Evolutionary conservation across 37 sponge, comb jelly and placozoan species (phyloP), one percentile per base, ranked within the genome.

Genomic region (Tethya wilhelma): DNA sequence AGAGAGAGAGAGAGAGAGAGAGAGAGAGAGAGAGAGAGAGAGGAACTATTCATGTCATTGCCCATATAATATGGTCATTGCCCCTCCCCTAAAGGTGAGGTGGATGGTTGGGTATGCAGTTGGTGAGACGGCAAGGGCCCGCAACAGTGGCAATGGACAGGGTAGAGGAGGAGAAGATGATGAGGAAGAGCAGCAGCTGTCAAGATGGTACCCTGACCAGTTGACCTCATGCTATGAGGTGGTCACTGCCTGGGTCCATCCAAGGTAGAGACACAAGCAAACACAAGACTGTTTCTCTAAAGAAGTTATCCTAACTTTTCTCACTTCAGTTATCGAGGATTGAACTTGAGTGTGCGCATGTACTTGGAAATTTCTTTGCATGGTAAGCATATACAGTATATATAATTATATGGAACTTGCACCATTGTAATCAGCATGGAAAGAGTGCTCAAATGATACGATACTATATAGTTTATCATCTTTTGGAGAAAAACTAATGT

Each of bases 21-120:
- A n/a, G n/a, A n/a, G n/a, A n/a, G n/a, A n/a, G n/a, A n/a, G n/a
- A n/a, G n/a, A n/a, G n/a, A n/a, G n/a, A n/a, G n/a, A n/a, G n/a
- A n/a, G n/a, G n/a, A n/a, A n/a, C n/a, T n/a, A n/a, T n/a, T n/a
- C n/a, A n/a, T n/a, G n/a, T n/a, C n/a, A n/a, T n/a, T n/a, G n/a
- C n/a, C n/a, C n/a, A n/a, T n/a, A n/a, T n/a, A n/a, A n/a, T n/a
- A n/a, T n/a, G n/a, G n/a, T n/a, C n/a, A n/a, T n/a, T n/a, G n/a
- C n/a, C n/a, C n/a, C n/a, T n/a, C n/a, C n/a, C 46, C 46, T 25
- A 39, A 37, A 94, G 94, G 78, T 94, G 4, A 29, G 28, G 41
- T 79, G 83, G 32, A 76, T 94, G 67, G 53, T 94, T 29, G 90
- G 75, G 4, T 94, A 94, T 82, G 90, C 94, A 44, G 84, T 90